Percentiles rank a stretch among this genome's conserved stretches.
Conservation (phyloP, 2,888 invertebrate genomes). For the Apomyelois bistriatella region DNA sequence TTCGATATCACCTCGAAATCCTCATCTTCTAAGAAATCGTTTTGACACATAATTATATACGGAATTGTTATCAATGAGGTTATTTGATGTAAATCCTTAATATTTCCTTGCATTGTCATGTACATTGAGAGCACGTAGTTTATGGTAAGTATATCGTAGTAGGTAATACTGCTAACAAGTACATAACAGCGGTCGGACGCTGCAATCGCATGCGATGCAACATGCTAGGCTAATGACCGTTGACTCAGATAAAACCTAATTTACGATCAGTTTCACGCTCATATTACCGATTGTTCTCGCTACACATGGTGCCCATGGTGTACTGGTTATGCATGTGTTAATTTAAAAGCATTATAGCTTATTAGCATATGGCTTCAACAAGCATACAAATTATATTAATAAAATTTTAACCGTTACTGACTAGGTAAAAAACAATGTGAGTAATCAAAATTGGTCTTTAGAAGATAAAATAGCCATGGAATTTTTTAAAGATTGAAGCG, state of each 20-base stretch:
- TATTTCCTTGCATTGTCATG: background rate
- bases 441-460: no score
- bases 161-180: conserved; percentile 20
- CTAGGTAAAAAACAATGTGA: no score
- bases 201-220: conserved; percentile 26
- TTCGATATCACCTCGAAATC: no score
- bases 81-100: background rate
- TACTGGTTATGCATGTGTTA: background rate
- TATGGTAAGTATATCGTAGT: background rate
- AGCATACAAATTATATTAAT: no score
- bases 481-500: no score
- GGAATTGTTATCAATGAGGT: no score
- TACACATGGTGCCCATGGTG: background rate
- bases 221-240: conserved; percentile 62
- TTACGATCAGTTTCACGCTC: conserved; percentile 41
- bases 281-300: conserved; percentile 30
- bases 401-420: no score
- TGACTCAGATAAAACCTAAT: conserved; percentile 61
- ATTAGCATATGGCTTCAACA: no score
- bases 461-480: no score
- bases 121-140: background rate
- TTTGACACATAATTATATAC: no score
- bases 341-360: background rate
- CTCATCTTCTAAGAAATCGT: no score
- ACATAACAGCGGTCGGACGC: conserved; percentile 28